Evolutionary conservation across 1,140 invertebrate species (phyloP).

Genomic region (Trichonephila clavata): DNA sequence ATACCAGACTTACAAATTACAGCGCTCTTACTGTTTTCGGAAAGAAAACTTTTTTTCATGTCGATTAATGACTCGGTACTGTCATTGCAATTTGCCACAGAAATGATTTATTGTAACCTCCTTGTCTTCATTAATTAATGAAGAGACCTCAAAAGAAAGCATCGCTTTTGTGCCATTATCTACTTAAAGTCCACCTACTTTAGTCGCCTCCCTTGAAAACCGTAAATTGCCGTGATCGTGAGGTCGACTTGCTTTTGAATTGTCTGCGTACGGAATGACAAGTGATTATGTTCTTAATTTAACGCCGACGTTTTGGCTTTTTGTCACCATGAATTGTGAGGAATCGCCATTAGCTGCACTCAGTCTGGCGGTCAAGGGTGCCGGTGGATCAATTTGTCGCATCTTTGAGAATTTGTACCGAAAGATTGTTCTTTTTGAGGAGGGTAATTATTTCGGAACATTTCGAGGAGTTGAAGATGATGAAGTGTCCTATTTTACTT

Average conservation of each 20-base stretch:
- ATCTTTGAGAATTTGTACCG: too few relatives aligned
- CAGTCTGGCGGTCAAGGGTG: neutral
- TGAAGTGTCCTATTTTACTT: too few relatives aligned
- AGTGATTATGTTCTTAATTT: constrained; percentile 24
- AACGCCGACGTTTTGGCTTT: constrained; percentile 8
- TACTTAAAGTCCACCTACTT: constrained; percentile 38
- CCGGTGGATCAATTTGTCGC: constrained; percentile 9
- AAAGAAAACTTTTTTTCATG: neutral
- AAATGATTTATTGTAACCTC: constrained; percentile 8
- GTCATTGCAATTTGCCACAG: neutral
- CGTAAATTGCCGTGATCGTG: neutral
- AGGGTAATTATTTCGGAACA: too few relatives aligned
- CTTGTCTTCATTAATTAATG: constrained; percentile 10
- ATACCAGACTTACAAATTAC: neutral
- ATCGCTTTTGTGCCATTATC: constrained; percentile 12
- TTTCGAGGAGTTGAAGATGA: too few relatives aligned
- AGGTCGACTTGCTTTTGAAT: constrained; percentile 5
- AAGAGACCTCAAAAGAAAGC: neutral
- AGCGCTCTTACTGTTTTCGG: neutral
- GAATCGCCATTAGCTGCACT: constrained; percentile 19
- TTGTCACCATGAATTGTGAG: neutral
- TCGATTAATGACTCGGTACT: neutral
- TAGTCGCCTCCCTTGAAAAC: neutral
- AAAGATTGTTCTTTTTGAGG: too few relatives aligned
- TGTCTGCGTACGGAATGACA: neutral